Percentiles rank a stretch among this genome's conserved stretches.
phyloP scores from a whole-genome alignment of 2,113 vertebrate genomes.

The Albula goreensis region DNA sequence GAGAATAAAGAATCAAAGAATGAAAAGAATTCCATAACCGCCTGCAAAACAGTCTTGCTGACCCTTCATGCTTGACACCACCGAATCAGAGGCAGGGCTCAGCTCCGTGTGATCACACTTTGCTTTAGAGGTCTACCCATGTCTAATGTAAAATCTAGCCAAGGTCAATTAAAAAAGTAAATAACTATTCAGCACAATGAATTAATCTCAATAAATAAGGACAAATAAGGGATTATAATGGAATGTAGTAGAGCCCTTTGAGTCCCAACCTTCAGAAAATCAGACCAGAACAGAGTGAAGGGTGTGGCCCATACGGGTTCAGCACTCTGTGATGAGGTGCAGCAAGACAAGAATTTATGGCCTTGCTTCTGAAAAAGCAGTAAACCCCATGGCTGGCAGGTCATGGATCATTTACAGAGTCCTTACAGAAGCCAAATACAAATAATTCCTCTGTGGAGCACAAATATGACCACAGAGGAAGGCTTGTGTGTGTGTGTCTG shows the following conservation, averaged over 20 bases:
- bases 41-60: background rate
- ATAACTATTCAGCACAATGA: background rate
- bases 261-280: background rate
- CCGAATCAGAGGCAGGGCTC: background rate
- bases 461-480: background rate
- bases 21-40: background rate
- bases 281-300: background rate
- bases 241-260: background rate
- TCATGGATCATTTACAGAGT: background rate
- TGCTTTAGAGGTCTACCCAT: background rate
- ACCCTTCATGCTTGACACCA: background rate
- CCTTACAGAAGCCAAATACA: background rate
- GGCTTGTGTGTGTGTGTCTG: slow-evolving; percentile 5
- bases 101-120: background rate
- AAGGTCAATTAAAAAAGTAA: background rate
- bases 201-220: background rate
- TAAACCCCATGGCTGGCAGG: background rate
- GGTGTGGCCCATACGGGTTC: background rate
- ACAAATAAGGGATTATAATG: too few relatives aligned
- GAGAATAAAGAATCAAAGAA: background rate
- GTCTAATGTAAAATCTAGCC: background rate
- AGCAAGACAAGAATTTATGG: background rate
- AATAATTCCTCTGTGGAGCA: background rate
- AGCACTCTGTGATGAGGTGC: background rate
- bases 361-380: background rate